Base-by-base conservation (phyloP, 2,888 invertebrate genomes). In the Neoaliturus tenellus region DNA sequence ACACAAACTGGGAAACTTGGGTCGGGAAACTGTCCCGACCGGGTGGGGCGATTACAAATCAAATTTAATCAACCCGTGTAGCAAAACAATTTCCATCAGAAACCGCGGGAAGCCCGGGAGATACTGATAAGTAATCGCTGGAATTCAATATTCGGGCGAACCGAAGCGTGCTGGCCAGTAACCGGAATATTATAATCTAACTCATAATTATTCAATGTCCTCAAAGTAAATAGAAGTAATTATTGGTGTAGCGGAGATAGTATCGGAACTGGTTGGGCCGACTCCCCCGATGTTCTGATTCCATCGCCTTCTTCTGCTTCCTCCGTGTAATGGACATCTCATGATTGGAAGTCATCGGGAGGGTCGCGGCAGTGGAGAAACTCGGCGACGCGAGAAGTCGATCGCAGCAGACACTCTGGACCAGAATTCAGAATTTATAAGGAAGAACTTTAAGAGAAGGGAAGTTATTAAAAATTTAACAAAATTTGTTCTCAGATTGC, bases 221-320 rank as follows among this genome's bases (percentile, higher is more conserved):
- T 75, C 75, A 44, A 48, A 48, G 75, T 75, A 75, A 75, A 75
- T 75, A 75, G 75, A 75, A 75, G 75, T 75, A 75, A 75, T 75
- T 75, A 75, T 75, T 41, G 48, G 48, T 8, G 71, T 67, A 71
- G 67, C 35, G 28, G 41, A 39, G 73, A 75, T 75, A 25, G 75
- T 75, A 75, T 75, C 75, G 23, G 75, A 35, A 44, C 75, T 48
- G 75, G 75, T 48, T 48, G 28, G 39, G 23, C 2, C 73, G 44
- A 44, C 35, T 20, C 71, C 71, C 39, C 39, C 62, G 62, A 17
- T 14, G 28, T n/a, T n/a, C n/a, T n/a, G n/a, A n/a, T n/a, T n/a
- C 12, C 55, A 23, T 3, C 23, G 20, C 25, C 55, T 31, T 51
- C 17, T 17, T 51, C n/a, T 51, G 17, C 8, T 51, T 20, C 62